Evolutionary conservation across 2,797 vertebrate genomes (phyloP), one percentile per base, ranked within the genome.

Genomic region (Fistularia tabacaria): DNA sequence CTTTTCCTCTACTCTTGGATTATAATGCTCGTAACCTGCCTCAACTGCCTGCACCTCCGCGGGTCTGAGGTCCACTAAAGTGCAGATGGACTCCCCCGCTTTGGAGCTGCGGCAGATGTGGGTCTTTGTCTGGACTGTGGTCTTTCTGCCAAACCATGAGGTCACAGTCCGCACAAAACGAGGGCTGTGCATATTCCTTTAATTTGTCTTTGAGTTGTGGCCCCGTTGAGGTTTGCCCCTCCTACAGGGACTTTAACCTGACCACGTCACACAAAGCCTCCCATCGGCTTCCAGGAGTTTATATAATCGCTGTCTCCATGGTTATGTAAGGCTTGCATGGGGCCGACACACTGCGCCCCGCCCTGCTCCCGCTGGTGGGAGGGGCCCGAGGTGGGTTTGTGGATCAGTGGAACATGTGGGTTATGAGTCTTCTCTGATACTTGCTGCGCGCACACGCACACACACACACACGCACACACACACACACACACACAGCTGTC

Each of bases 261-360:
- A 57, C 54, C 14, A 8, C 62, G 62, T 70, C 63, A 66, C 53
- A 69, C 54, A 49, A 45, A 62, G 66, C 64, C 37, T 82, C 69
- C 57, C 40, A 82, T 86, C 80, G 79, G 82, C 73, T 76, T 58
- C 62, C 57, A 56, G 70, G 36, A 8, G 51, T 38, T 90, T 88
- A 88, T 77, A 60, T 87, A 90, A 88, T 83, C 66, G 25, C 57
- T 44, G 51, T 71, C 66, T 74, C 62, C 36, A 48, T 67, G 62
- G 64, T 90, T 89, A 90, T 80, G 81, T 82, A 90, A 89, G 36
- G 10, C 45, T 55, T 65, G 74, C 86, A 80, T 82, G 84, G 25
- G 70, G 59, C 68, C 52, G 67, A 54, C 61, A 76, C 74, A 59
- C 66, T 69, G 50, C 68, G 57, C 61, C 58, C 54, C 56, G 67